Percentiles rank a stretch among this genome's conserved stretches.
Evolutionary conservation across 2,888 invertebrate species (phyloP).

Genomic region (Trachelus iudaicus): DNA sequence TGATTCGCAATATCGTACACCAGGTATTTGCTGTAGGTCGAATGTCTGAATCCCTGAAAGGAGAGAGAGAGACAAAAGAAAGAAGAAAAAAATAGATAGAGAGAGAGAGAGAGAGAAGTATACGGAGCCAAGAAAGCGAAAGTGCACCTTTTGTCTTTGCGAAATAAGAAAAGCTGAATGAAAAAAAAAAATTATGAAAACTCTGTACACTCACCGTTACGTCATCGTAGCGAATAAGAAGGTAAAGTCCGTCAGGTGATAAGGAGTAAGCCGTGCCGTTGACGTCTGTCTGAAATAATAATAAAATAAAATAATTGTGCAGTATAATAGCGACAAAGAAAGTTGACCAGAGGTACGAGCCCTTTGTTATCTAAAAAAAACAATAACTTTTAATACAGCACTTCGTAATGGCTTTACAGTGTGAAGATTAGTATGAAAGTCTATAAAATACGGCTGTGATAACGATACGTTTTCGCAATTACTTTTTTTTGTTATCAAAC

Average conservation of each 20-base stretch:
- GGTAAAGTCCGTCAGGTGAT: slow-evolving; percentile 53
- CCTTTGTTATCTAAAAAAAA: neutral
- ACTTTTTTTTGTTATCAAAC: neutral
- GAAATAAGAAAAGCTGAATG: neutral
- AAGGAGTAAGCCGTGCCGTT: slow-evolving; percentile 33
- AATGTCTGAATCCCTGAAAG: slow-evolving; percentile 75
- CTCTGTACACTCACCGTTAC: slow-evolving; percentile 42
- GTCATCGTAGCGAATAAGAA: slow-evolving; percentile 53
- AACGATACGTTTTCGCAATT: neutral
- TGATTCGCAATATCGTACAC: slow-evolving; percentile 70
- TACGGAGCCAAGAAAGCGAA: neutral
- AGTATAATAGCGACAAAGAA: neutral
- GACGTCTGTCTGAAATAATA: slow-evolving; percentile 28
- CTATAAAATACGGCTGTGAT: neutral
- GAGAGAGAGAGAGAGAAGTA: neutral
- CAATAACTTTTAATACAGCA: neutral
- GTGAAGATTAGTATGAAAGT: neutral
- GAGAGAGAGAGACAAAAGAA: slow-evolving; percentile 46
- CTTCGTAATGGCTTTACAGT: neutral
- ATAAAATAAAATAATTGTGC: neutral
- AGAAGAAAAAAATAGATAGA: neutral
- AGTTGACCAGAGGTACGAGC: neutral
- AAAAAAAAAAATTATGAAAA: slow-evolving; percentile 1
- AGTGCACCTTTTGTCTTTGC: neutral
- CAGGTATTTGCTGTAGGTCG: slow-evolving; percentile 72